Evolutionary conservation across 2,797 vertebrate species (phyloP).

Genomic region (Coluber constrictor): DNA sequence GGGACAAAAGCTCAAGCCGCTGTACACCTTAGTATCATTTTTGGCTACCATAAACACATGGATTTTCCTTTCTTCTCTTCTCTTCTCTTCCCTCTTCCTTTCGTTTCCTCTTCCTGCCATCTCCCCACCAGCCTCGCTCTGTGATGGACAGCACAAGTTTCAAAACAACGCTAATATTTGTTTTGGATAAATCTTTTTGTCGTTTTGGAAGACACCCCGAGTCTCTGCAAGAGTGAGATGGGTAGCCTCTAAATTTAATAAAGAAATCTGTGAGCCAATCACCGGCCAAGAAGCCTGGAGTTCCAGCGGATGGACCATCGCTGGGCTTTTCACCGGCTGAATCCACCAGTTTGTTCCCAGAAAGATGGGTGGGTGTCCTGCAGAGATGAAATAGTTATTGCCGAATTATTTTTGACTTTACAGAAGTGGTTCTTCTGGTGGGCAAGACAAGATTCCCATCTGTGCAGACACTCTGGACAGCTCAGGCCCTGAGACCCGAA

Average conservation of each 20-base stretch:
- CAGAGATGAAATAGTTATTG: not conserved
- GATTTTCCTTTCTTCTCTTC: not conserved
- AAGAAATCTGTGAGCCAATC: not conserved
- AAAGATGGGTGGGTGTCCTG: not conserved
- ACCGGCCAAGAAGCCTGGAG: not conserved
- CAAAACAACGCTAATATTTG: not conserved
- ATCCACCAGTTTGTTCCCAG: not conserved
- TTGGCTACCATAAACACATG: not conserved
- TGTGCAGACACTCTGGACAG: not conserved
- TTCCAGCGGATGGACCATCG: not conserved
- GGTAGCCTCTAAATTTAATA: not conserved
- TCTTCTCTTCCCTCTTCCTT: not conserved
- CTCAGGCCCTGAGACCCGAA: not conserved
- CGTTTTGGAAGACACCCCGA: not conserved
- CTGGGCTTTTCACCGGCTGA: not conserved
- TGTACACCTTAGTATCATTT: not conserved
- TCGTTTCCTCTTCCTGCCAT: not conserved
- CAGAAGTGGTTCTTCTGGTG: not conserved
- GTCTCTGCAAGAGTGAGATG: not conserved
- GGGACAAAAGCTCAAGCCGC: not conserved
- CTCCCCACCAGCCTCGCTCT: accelerated
- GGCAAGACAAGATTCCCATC: not conserved
- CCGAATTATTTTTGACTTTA: not conserved
- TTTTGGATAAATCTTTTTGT: not conserved
- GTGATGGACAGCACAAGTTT: not conserved